These are phyloP conservation scores for Nycteola revayana DNA, from an alignment of 2,888 invertebrate species.

Conservation along the genomic window DNA sequence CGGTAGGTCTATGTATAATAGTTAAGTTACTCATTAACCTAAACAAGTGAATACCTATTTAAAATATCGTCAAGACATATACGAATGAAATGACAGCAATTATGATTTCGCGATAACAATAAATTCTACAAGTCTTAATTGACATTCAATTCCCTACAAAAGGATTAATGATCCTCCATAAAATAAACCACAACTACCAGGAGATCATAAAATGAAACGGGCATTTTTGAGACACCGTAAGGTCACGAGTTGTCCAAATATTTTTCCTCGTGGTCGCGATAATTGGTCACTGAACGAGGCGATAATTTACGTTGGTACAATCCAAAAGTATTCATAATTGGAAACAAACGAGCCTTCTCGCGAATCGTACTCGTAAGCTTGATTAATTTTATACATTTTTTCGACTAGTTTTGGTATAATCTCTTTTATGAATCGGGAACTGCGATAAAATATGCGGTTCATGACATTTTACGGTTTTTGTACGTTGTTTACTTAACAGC, in stretches of 20 bases:
- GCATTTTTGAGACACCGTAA: neutral
- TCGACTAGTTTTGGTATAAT: no score
- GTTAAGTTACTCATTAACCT: no score
- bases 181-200: neutral
- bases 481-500: no score
- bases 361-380: no score
- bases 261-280: neutral
- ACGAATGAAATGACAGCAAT: neutral
- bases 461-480: no score
- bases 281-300: neutral
- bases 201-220: neutral
- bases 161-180: neutral
- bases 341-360: no score
- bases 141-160: neutral
- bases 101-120: neutral
- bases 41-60: no score
- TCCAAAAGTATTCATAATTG: constrained; percentile 1
- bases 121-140: neutral
- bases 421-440: no score
- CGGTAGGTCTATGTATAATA: no score
- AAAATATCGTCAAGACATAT: no score
- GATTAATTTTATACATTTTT: no score
- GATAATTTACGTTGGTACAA: neutral
- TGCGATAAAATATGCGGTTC: no score
- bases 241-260: neutral